Evolutionary conservation across 2,888 invertebrate genomes (phyloP), one percentile per base, ranked within the genome.

Genomic region (Polydrusus tereticollis): DNA sequence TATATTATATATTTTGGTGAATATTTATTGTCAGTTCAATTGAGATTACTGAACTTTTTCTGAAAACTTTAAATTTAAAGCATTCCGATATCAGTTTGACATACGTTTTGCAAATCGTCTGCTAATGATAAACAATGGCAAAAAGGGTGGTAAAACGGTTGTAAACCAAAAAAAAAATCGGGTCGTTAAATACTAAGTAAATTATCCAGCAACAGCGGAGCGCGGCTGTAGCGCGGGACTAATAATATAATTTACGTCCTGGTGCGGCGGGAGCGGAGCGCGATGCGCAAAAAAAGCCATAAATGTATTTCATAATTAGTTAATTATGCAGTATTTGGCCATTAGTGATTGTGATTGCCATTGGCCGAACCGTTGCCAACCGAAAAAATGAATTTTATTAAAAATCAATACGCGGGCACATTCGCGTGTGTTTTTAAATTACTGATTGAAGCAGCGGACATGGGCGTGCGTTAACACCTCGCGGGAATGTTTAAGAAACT

Each of bases 381-480:
- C 84, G 83, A 85, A 85, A 85, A 85, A 85, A 85, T 85, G 85
- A 85, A 85, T 85, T 85, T 85, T 85, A 85, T 85, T 85, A 85
- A 85, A 85, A 85, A 85, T 85, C 85, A 85, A 85, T 85, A 85
- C 85, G 79, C 82, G 84, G 84, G 79, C 82, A 84, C 84, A 84
- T 83, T 84, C 84, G 85, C 84, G 84, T 85, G 84, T 85, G 85
- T 85, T 85, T 85, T 85, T 85, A 85, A 85, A 85, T 85, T 85
- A 85, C 84, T 83, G 84, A 84, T 85, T 85, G 84, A 85, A 85
- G 84, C 85, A 68, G 67, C 43, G 65, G 41, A 2, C 73, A 73
- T n/a, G 18, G 65, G 69, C 73, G 73, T 38, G 57, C 62, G 50
- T 10, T 21, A 29, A 10, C 33, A 63, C 50, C 63, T 68, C 68